Evolutionary conservation across 1,140 invertebrate genomes (phyloP), one percentile per base, ranked within the genome.

Genomic region (Cotesia chilonis): DNA sequence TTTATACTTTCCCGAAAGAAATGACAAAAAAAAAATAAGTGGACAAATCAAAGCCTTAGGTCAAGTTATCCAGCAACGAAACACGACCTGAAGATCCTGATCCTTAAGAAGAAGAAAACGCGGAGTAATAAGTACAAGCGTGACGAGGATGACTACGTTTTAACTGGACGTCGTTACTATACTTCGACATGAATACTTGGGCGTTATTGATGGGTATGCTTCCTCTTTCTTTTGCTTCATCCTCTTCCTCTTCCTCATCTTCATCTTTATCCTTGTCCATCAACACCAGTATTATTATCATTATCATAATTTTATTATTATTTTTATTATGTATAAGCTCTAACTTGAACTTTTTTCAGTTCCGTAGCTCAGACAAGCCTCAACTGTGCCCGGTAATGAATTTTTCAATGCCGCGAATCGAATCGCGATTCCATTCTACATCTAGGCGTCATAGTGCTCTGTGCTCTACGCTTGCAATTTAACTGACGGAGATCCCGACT

Each of bases 111-210:
- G 59, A 37, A 61, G 59, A 61, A 61, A 61, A 20, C 59, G 59
- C 28, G 3, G 59, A 65, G 63, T 47, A 47, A 47, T 38, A 65
- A 9, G 10, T 20, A 65, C 36, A 7, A 41, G 63, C 63, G 63
- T 65, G 63, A 65, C 63, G 37, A 65, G 63, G 63, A 65, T 65
- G 63, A 65, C 63, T 65, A 65, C 38, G 37, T 65, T 65, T 37
- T 14, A 65, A 65, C 38, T 47, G 41, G 41, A 47, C 41, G 41
- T 47, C 41, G 10, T 47, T 47, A 47, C 41, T 47, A 10, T 7
- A 47, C 17, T 55, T 55, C 66, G 66, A 68, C 66, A 68, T 36
- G 14, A 68, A 68, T 12, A 41, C 66, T 20, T 68, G 52, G 66
- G 66, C 20, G 51, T 68, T 68, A 51, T 68, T 68, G 66, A 68